Conservation (phyloP, 2,888 invertebrate species). For the Polia nebulosa region DNA sequence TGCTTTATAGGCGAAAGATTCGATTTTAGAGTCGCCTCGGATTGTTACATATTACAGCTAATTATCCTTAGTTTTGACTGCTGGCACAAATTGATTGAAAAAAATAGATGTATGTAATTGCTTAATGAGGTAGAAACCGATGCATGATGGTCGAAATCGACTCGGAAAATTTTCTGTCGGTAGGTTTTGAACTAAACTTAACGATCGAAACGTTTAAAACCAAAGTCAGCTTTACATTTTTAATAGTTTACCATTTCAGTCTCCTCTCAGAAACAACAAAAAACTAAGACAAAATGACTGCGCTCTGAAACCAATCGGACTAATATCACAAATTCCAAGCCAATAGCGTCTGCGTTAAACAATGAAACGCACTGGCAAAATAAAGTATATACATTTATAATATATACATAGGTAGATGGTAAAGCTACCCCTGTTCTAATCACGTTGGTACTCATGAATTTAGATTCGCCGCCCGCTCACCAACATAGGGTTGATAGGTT, state of each 20-base stretch:
- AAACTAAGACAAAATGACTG: background rate
- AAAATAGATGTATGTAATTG: no score
- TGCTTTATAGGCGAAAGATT: constrained; percentile 15
- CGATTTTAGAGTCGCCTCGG: background rate
- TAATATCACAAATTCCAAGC: constrained; percentile 43
- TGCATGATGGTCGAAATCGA: no score
- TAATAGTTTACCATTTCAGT: background rate
- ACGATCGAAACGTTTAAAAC: background rate
- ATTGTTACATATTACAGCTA: background rate
- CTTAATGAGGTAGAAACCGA: no score
- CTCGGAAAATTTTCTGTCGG: no score
- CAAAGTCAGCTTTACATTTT: background rate
- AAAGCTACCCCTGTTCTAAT: constrained; percentile 78
- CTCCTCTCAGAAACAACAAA: background rate
- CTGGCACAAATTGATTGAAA: background rate
- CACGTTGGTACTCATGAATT: constrained; percentile 81
- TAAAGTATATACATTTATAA: constrained; percentile 80
- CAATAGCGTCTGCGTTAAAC: constrained; percentile 65
- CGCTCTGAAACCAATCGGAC: background rate
- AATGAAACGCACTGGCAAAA: constrained; percentile 77
- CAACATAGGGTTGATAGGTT: constrained; percentile 63
- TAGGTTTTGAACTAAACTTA: background rate
- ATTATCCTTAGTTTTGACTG: background rate
- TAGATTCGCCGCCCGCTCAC: constrained; percentile 72
- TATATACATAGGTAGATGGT: constrained; percentile 69